These are phyloP conservation scores for Holotrichia oblita DNA, from an alignment of 1,140 invertebrate genomes.

Conservation along the genomic window DNA sequence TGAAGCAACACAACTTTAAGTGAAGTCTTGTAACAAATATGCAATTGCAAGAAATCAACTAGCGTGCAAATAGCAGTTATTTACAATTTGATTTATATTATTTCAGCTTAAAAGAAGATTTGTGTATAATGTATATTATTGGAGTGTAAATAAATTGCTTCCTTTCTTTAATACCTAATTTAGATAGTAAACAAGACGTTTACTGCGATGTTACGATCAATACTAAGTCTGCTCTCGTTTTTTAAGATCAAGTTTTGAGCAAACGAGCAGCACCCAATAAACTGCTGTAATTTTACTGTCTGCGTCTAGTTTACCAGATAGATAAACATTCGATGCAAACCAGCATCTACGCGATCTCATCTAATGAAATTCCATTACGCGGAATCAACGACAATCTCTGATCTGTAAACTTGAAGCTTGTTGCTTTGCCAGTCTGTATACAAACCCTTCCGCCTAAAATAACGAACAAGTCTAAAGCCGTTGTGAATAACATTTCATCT, in stretches of 20 bases:
- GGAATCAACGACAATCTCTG: constrained; percentile 17
- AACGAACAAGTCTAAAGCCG: constrained; percentile 26
- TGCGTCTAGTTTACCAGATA: neutral
- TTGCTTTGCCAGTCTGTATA: constrained; percentile 7
- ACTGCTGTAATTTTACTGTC: constrained; percentile 3
- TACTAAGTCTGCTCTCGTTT: neutral
- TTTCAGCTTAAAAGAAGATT: too few relatives aligned
- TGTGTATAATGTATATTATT: too few relatives aligned
- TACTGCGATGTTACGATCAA: neutral
- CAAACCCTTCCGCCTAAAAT: constrained; percentile 27
- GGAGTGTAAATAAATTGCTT: too few relatives aligned
- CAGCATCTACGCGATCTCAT: constrained; percentile 20
- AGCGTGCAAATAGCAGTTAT: too few relatives aligned
- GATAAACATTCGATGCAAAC: constrained; percentile 17
- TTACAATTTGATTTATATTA: too few relatives aligned
- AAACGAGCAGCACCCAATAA: too few relatives aligned
- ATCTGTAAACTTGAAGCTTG: constrained; percentile 21
- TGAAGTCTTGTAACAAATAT: too few relatives aligned
- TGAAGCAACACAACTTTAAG: too few relatives aligned
- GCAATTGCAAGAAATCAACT: too few relatives aligned
- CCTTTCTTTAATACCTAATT: neutral
- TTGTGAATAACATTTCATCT: neutral
- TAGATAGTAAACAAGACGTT: neutral
- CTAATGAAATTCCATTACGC: constrained; percentile 35
- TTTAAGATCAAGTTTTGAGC: neutral